phyloP scores from a whole-genome alignment of 1,140 invertebrate species.

The Tetramorium parvispinum region DNA sequence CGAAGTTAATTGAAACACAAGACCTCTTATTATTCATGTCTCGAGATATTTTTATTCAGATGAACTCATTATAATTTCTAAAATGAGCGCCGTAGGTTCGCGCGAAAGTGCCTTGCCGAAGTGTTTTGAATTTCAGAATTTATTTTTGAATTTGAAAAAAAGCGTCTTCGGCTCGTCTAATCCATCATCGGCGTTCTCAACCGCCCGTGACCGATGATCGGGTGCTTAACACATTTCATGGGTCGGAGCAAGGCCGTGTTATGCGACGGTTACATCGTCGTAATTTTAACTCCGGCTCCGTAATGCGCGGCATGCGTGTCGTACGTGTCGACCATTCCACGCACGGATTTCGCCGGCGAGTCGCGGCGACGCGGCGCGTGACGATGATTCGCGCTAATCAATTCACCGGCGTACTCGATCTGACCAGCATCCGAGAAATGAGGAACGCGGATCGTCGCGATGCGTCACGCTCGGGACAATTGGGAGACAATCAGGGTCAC shows the following conservation, averaged over 20 bases:
- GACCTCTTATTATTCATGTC: neutral
- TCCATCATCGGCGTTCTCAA: slow-evolving; percentile 41
- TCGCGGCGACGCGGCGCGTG: slow-evolving; percentile 64
- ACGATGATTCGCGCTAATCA: slow-evolving; percentile 78
- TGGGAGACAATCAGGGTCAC: slow-evolving; percentile 59
- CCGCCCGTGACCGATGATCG: slow-evolving; percentile 64
- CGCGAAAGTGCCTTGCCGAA: neutral
- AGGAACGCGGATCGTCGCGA: slow-evolving; percentile 20
- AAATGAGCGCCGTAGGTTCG: neutral
- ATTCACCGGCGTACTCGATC: slow-evolving; percentile 76
- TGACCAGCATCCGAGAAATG: slow-evolving; percentile 79
- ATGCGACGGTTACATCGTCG: slow-evolving; percentile 75
- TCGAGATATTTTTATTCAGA: neutral
- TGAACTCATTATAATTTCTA: slow-evolving; percentile 37
- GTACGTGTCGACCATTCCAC: slow-evolving; percentile 60
- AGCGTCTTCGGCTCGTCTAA: slow-evolving; percentile 24
- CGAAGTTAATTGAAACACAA: neutral
- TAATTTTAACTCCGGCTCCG: slow-evolving; percentile 76
- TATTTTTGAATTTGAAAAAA: slow-evolving; percentile 7
- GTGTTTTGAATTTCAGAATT: neutral
- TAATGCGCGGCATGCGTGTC: slow-evolving; percentile 62
- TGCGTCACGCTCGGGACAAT: slow-evolving; percentile 27
- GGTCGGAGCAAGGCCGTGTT: slow-evolving; percentile 36
- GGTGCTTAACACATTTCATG: slow-evolving; percentile 19
- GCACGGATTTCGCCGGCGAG: slow-evolving; percentile 67